These are phyloP conservation scores for Caenorhabditis sp. DNA, from an alignment of 2,888 invertebrate species.

Conservation along the genomic window DNA sequence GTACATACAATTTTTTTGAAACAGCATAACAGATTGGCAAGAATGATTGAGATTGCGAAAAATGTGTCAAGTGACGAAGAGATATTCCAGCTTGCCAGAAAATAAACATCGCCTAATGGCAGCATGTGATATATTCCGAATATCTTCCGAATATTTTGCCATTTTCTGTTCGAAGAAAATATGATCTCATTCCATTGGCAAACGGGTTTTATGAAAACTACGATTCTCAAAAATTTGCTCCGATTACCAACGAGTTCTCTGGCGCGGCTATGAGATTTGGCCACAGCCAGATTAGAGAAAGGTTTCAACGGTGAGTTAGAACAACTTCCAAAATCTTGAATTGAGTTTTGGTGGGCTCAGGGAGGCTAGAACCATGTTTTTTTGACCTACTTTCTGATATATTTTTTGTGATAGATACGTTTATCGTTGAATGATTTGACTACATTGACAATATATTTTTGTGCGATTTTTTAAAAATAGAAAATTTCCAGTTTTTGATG, in stretches of 20 bases:
- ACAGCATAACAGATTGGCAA: conserved; percentile 62
- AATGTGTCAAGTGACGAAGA: conserved; percentile 44
- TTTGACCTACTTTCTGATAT: too few relatives aligned
- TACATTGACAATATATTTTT: too few relatives aligned
- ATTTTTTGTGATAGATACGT: too few relatives aligned
- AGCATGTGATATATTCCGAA: conserved; percentile 71
- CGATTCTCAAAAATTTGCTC: not conserved
- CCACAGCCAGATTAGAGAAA: conserved; percentile 42
- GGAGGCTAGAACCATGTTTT: too few relatives aligned
- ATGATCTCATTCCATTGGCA: conserved; percentile 17
- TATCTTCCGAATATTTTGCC: conserved; percentile 81
- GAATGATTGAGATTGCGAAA: conserved; percentile 16
- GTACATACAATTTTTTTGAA: conserved; percentile 58
- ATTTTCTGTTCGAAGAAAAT: conserved; percentile 28
- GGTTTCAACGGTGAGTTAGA: conserved; percentile 15
- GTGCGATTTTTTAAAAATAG: too few relatives aligned
- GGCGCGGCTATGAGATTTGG: conserved; percentile 89
- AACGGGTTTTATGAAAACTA: not conserved
- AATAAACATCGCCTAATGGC: conserved; percentile 75
- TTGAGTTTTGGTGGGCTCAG: too few relatives aligned
- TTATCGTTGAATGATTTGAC: too few relatives aligned
- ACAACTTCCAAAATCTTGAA: too few relatives aligned
- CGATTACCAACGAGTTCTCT: conserved; percentile 78
- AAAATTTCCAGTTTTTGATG: too few relatives aligned
- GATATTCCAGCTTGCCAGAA: conserved; percentile 65